phyloP scores from a whole-genome alignment of 2,797 vertebrate species.

The Scomberomorus guttatus region DNA sequence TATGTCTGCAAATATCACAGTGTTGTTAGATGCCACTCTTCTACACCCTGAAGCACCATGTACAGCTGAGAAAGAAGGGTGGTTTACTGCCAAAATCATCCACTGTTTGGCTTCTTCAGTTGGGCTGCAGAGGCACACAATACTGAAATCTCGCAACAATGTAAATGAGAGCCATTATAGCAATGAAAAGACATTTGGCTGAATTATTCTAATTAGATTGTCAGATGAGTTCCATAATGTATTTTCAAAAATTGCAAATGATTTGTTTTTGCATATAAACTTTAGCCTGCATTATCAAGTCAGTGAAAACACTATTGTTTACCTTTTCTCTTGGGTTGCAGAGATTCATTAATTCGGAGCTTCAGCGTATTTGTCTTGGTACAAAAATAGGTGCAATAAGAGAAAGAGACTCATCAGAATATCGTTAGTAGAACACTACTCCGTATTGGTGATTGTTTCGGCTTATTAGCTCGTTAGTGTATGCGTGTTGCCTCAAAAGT shows the following conservation, averaged over 20 bases:
- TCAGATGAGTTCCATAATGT: constrained; percentile 43
- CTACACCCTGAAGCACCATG: constrained; percentile 40
- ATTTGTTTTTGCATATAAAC: constrained; percentile 60
- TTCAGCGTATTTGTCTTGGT: constrained; percentile 50
- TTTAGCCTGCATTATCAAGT: constrained; percentile 34
- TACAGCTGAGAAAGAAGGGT: constrained; percentile 34
- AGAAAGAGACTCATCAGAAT: constrained; percentile 47
- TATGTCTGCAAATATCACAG: constrained; percentile 25
- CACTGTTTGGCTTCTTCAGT: constrained; percentile 25
- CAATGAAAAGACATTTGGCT: constrained; percentile 51
- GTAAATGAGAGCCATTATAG: constrained; percentile 56
- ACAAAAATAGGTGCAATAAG: constrained; percentile 44
- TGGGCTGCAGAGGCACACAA: constrained; percentile 42
- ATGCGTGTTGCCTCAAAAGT: constrained; percentile 19
- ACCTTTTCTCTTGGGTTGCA: constrained; percentile 50
- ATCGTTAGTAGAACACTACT: constrained; percentile 47
- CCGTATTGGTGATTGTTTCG: constrained; percentile 44
- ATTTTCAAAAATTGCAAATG: constrained; percentile 44
- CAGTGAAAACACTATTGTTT: constrained; percentile 52
- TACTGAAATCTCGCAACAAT: constrained; percentile 22
- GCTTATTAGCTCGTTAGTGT: constrained; percentile 46
- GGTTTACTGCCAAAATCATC: constrained; percentile 43
- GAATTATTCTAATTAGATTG: constrained; percentile 64
- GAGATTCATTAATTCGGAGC: constrained; percentile 63
- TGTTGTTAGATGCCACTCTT: constrained; percentile 36